phyloP scores from a whole-genome alignment of 2,797 vertebrate species.

The Sebastes elongatus region DNA sequence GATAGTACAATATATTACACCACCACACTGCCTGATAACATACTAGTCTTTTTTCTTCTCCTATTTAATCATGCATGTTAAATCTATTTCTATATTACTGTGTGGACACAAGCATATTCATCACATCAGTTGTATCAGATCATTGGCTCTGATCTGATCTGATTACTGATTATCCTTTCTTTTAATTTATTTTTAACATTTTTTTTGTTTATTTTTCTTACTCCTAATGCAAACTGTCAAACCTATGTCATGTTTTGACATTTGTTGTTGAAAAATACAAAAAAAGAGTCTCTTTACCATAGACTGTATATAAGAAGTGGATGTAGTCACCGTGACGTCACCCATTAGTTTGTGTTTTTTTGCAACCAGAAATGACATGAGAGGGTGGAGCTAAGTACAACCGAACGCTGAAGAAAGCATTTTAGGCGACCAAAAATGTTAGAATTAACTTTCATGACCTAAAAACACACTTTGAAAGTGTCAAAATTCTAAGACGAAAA shows the following conservation, averaged over 20 bases:
- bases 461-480: too few relatives aligned
- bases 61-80: neutral
- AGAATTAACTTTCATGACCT: too few relatives aligned
- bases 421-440: too few relatives aligned
- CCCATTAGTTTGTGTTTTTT: too few relatives aligned
- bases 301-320: too few relatives aligned
- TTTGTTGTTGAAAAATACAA: neutral
- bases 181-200: neutral
- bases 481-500: too few relatives aligned
- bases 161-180: neutral
- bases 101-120: neutral
- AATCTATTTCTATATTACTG: neutral
- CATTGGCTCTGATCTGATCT: neutral
- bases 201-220: neutral
- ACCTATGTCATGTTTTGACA: neutral
- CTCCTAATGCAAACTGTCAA: neutral
- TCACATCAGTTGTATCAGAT: neutral
- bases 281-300: neutral
- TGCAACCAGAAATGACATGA: too few relatives aligned
- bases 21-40: conserved; percentile 5
- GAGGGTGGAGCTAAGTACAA: too few relatives aligned
- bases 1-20: conserved; percentile 19
- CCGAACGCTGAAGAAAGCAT: too few relatives aligned
- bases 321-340: too few relatives aligned
- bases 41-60: neutral